Conservation (phyloP, 2,113 vertebrate genomes). For the Pseudonaja textilis region DNA sequence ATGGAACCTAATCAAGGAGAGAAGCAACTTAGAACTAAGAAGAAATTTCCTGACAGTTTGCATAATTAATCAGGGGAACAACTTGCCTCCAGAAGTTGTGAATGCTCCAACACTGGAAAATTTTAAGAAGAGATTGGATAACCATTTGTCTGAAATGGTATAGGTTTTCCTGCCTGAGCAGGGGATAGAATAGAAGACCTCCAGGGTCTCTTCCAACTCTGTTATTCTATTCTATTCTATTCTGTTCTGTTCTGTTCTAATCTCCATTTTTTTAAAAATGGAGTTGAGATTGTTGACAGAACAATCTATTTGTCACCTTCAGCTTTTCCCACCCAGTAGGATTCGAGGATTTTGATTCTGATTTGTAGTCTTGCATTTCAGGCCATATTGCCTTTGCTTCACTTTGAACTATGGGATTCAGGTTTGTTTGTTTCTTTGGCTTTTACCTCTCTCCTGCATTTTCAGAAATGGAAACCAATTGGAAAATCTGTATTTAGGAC, state of each 20-base stretch:
- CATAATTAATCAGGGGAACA: too few relatives aligned
- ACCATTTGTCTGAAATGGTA: too few relatives aligned
- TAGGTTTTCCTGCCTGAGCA: too few relatives aligned
- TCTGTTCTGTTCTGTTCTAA: background rate
- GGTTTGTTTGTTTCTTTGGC: background rate
- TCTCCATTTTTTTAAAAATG: background rate
- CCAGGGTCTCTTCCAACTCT: too few relatives aligned
- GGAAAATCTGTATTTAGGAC: background rate
- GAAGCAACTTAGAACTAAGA: too few relatives aligned
- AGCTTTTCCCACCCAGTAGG: background rate
- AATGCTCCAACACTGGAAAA: too few relatives aligned
- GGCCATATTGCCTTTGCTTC: background rate
- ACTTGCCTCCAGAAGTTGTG: too few relatives aligned
- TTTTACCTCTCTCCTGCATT: background rate
- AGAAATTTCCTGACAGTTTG: too few relatives aligned
- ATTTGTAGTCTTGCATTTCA: background rate
- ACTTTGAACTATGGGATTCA: background rate
- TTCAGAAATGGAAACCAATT: background rate
- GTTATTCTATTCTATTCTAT: too few relatives aligned
- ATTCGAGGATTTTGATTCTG: background rate
- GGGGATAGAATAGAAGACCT: too few relatives aligned
- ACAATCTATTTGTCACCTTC: background rate
- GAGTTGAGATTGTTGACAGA: background rate
- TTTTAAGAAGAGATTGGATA: too few relatives aligned
- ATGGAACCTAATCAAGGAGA: too few relatives aligned